phyloP scores from a whole-genome alignment of 2,113 vertebrate genomes.

The Oreochromis spilurus region DNA sequence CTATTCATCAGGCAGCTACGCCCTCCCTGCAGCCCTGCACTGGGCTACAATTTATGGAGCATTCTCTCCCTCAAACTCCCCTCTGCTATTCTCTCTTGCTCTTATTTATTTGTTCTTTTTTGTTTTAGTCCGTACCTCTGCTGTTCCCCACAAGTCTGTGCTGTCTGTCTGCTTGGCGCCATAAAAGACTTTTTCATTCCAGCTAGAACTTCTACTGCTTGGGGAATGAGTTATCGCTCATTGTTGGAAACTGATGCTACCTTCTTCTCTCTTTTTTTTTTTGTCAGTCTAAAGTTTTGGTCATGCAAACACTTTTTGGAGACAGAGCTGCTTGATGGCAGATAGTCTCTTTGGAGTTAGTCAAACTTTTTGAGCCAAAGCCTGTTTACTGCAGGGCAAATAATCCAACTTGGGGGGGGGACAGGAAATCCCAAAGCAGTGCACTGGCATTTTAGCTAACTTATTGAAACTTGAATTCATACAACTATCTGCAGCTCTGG shows the following conservation, averaged over 20 bases:
- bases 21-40: slow-evolving; percentile 54
- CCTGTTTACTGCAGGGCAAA: not conserved
- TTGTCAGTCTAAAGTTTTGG: slow-evolving; percentile 9
- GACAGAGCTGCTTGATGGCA: not conserved
- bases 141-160: not conserved
- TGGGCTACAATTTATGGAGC: slow-evolving; percentile 58
- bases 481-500: not conserved
- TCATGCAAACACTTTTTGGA: not conserved
- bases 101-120: slow-evolving; percentile 55
- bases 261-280: not conserved
- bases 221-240: slow-evolving; percentile 22
- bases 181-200: slow-evolving; percentile 32
- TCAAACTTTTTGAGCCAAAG: not conserved
- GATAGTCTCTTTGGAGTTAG: not conserved
- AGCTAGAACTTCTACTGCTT: slow-evolving; percentile 9
- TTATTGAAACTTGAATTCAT: not conserved
- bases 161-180: slow-evolving; percentile 14
- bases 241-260: not conserved
- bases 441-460: not conserved
- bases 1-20: slow-evolving; percentile 70
- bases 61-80: slow-evolving; percentile 16
- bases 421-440: not conserved
- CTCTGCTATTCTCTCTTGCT: slow-evolving; percentile 25
- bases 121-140: slow-evolving; percentile 20
- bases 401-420: not conserved